Base-by-base conservation (phyloP, 2,113 vertebrate genomes). In the Leucopsar rothschildi region DNA sequence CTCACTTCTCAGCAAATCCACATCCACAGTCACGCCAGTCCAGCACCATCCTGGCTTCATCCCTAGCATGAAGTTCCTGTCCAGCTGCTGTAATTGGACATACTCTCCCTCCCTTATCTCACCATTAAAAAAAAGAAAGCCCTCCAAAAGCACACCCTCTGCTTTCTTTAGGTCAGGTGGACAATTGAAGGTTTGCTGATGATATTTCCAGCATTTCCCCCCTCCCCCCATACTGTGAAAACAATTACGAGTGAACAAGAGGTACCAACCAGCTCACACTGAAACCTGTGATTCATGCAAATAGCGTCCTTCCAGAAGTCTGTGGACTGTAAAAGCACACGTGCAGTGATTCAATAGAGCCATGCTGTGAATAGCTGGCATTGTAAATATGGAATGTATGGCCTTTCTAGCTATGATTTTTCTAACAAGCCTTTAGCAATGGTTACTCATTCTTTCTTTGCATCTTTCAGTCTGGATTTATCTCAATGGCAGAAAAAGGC, bases 351-450 rank as follows among this genome's bases (percentile, higher is more conserved):
- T 96, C 95, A 92, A 82, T 37, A 92, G 80, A 95, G 40, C 82
- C 44, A 22, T 86, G 60, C 68, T 90, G 76, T 88, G 82, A 97
- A 64, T 64, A 83, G 68, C 56, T 92, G 82, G 82, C 75, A 60
- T 90, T 83, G 60, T 93, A 93, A 92, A 72, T n/a, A 93, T 23
- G 55, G 85, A 90, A 96, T 93, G 87, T 83, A 86, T 5, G 14
- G 64, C 40, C 68, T 75, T 83, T 80, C 76, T 52, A 78, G 68
- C 72, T 56, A 29, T 19, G 52, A 73, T 63, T 86, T 95, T 82
- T 91, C 55, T 70, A 70, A 61, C 52, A 44, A 82, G 47, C 39
- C 49, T 93, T 87, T 55, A 81, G 71, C 37, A 73, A 52, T 80
- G 75, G 59, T 91, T 95, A 56, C 59, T 95, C 56, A 49, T 88